Percentiles rank a stretch among this genome's conserved stretches.
Conservation (phyloP, 2,797 vertebrate species). For the Potorous gilbertii region DNA sequence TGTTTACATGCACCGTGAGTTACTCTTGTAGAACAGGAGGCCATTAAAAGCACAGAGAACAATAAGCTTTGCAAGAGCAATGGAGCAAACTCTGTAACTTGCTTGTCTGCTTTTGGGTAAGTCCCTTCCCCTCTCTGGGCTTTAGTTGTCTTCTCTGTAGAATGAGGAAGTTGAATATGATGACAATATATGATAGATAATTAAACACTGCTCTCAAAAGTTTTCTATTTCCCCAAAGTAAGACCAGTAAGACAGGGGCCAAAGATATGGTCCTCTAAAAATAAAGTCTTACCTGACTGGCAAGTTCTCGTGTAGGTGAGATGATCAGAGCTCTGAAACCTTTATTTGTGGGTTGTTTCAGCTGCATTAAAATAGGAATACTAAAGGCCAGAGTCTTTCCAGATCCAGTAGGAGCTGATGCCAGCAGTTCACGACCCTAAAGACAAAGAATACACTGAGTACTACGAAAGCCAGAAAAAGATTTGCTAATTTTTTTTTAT, state of each 20-base stretch:
- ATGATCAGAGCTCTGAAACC: constrained; percentile 95
- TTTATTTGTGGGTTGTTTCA: constrained; percentile 93
- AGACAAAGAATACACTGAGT: constrained; percentile 40
- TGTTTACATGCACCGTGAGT: not conserved
- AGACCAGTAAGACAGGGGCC: constrained; percentile 29
- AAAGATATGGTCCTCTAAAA: constrained; percentile 17
- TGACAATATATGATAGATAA: not conserved
- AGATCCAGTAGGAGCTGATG: constrained; percentile 96
- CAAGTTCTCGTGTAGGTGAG: constrained; percentile 96
- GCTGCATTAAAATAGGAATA: constrained; percentile 91
- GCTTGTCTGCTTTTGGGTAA: not conserved
- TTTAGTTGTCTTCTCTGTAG: not conserved
- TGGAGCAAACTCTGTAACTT: not conserved
- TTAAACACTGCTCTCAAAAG: not conserved
- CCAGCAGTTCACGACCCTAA: constrained; percentile 93
- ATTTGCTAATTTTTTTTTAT: not conserved
- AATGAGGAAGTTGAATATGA: not conserved
- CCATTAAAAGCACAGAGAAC: not conserved
- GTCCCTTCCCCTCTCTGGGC: not conserved
- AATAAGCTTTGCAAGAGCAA: constrained; percentile 1
- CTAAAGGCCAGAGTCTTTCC: constrained; percentile 97
- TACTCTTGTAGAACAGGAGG: not conserved
- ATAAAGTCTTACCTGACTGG: constrained; percentile 89
- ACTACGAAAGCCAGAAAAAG: constrained; percentile 33
- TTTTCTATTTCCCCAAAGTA: constrained; percentile 31